Evolutionary conservation across 1,140 invertebrate genomes (phyloP), one percentile per base, ranked within the genome.

Genomic region (Procambarus clarkii): DNA sequence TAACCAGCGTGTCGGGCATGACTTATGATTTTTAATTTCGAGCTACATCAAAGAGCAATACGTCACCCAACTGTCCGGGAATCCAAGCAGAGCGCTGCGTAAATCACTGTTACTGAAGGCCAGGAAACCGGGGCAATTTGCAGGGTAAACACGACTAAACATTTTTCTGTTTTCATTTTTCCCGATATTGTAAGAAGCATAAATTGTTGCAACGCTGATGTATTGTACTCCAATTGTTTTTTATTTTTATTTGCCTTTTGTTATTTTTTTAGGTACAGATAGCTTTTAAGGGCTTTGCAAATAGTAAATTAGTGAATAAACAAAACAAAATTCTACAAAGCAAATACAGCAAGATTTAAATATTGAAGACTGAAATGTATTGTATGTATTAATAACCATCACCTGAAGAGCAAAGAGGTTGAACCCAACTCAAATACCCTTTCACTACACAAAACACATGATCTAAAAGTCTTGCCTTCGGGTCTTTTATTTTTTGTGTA

Each of bases 21-120:
- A 91, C 88, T 91, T 91, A 91, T 85, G 88, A 91, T 91, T 91
- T 91, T 91, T 91, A 91, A 91, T 91, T 91, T 91, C 88, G 88
- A 91, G 88, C 88, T 91, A 91, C 88, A 91, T 91, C 88, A 91
- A 91, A 91, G 88, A 83, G 88, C 88, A 91, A 91, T 91, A 85
- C 81, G 84, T 91, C 88, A 91, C 46, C 74, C 54, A 48, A 85
- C 46, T 84, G 88, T 91, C 88, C 71, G 88, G 79, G 88, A 91
- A 91, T 91, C 82, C 88, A 91, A 85, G 88, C 88, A 91, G 88
- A 77, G 88, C 88, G 50, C 54, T n/a, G 88, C 74, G 88, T 91
- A 91, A 91, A 91, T 91, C 88, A 91, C 88, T 77, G 81, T 85
- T 85, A 85, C 88, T 91, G 88, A 91, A 91, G 88, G 88, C 88